Conservation (phyloP, 2,113 vertebrate genomes). For the Danio rerio region GRCz12tu NC_133183.1:57776001-57776500, state of each 20-base stretch:
- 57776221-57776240: slow-evolving; percentile 53
- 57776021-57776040: too few relatives aligned
- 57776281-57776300: slow-evolving; percentile 59
- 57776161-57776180: slow-evolving; percentile 22
- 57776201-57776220: slow-evolving; percentile 49
- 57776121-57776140: slow-evolving; percentile 9
- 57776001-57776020: too few relatives aligned
- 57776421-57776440: slow-evolving; percentile 54
- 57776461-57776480: slow-evolving; percentile 12
- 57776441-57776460: slow-evolving; percentile 1
- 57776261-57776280: slow-evolving; percentile 58
- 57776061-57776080: not conserved
- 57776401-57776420: slow-evolving; percentile 71
- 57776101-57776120: not conserved
- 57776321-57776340: slow-evolving; percentile 10
- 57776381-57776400: slow-evolving; percentile 69
- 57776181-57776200: slow-evolving; percentile 35
- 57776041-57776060: not conserved
- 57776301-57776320: slow-evolving; percentile 45
- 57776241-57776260: slow-evolving; percentile 30
- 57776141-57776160: slow-evolving; percentile 31
- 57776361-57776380: slow-evolving; percentile 63
- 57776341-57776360: slow-evolving; percentile 8
- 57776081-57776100: slow-evolving; percentile 33
- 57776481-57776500: not conserved